Percentiles rank a stretch among this genome's conserved stretches.
Conservation (phyloP, 2,797 vertebrate species). For the Schizopygopsis pylzovi region DNA sequence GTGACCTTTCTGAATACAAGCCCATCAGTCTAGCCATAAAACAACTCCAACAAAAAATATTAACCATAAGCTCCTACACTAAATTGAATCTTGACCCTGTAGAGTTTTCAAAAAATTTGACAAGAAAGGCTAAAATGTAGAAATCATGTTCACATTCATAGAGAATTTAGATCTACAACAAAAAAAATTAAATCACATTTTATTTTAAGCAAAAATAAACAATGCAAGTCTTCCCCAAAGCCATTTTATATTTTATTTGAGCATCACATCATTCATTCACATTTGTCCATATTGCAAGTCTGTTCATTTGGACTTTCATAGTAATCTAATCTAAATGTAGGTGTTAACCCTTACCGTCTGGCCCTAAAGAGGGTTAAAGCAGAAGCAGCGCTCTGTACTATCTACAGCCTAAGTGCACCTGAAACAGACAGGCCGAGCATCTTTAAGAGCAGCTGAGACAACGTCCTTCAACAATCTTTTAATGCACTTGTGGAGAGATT, state of each 20-base stretch:
- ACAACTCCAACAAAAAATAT: conserved; percentile 4
- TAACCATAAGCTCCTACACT: neutral
- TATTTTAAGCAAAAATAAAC: neutral
- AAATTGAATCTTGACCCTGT: neutral
- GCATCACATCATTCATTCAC: neutral
- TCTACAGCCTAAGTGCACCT: conserved; percentile 15
- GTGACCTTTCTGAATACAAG: neutral
- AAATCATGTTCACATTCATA: neutral
- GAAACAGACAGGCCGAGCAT: conserved; percentile 22
- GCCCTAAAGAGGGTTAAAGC: conserved; percentile 4
- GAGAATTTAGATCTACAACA: neutral
- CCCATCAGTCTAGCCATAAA: neutral
- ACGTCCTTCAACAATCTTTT: conserved; percentile 66
- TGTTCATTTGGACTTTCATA: neutral
- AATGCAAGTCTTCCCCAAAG: conserved; percentile 1
- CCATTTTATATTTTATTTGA: conserved; percentile 24
- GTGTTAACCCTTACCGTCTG: neutral
- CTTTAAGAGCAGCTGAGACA: conserved; percentile 50
- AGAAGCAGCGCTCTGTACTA: neutral
- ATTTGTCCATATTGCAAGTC: neutral
- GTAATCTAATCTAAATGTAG: neutral
- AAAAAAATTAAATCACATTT: neutral
- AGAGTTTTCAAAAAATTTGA: neutral
- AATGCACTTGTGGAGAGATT: conserved; percentile 69
- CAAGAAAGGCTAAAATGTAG: neutral